Evolutionary conservation across 2,888 invertebrate genomes (phyloP).

Genomic region (Ernsta delagoae): DNA sequence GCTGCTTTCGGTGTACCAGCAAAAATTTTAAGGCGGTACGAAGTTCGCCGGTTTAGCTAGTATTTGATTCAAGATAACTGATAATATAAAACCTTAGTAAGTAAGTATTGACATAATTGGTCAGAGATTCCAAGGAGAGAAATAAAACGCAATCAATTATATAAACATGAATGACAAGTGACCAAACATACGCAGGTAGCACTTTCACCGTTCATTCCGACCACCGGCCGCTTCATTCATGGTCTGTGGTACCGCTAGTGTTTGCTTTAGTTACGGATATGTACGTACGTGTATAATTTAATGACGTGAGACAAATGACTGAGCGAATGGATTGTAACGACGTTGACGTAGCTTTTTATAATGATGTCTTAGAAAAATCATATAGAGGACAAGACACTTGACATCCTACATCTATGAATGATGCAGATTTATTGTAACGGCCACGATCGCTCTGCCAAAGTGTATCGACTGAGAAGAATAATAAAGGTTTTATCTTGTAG

Average conservation of each 20-base stretch:
- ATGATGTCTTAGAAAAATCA: too few species aligned
- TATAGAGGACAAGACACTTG: too few species aligned
- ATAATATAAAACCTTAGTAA: too few species aligned
- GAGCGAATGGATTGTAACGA: background rate
- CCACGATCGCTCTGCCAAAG: too few species aligned
- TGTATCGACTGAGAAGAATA: too few species aligned
- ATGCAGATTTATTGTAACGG: background rate
- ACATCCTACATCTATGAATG: too few species aligned
- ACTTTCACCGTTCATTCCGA: conserved; percentile 46
- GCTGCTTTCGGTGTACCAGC: too few species aligned
- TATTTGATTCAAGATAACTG: too few species aligned
- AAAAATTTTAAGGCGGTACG: too few species aligned
- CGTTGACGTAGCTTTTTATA: background rate
- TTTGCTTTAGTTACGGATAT: background rate
- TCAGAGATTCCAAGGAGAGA: background rate
- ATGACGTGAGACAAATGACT: background rate
- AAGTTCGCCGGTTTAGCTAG: too few species aligned
- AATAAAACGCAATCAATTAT: conserved; percentile 14
- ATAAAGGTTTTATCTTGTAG: too few species aligned
- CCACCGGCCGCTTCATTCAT: conserved; percentile 25
- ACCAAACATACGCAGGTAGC: conserved; percentile 44
- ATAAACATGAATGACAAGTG: conserved; percentile 16
- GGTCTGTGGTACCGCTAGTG: background rate
- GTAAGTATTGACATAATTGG: background rate
- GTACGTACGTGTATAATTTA: conserved; percentile 1